These are phyloP conservation scores for Corythoichthys haematopterus DNA, from an alignment of 2,113 vertebrate species.

Conservation along the genomic window DNA sequence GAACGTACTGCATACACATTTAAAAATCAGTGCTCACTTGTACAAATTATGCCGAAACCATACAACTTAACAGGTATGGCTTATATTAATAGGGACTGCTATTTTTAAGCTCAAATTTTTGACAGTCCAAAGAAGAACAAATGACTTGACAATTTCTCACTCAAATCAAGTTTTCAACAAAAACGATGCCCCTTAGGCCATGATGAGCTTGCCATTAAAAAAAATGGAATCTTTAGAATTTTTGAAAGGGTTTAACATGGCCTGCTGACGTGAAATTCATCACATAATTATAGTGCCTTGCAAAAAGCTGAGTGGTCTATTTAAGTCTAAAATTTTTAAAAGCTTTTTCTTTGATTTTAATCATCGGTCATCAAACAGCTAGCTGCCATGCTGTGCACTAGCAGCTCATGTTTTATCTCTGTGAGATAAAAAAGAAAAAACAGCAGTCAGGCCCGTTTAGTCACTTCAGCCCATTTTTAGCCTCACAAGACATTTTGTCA, in stretches of 20 bases:
- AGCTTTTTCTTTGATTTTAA: not conserved
- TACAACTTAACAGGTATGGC: no score
- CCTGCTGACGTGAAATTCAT: not conserved
- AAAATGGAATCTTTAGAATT: not conserved
- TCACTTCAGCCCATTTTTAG: constrained; percentile 37
- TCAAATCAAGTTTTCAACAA: not conserved
- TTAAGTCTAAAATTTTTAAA: not conserved
- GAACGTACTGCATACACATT: no score
- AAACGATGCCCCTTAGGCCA: not conserved
- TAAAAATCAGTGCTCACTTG: no score
- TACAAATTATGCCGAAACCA: no score
- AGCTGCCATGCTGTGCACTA: constrained; percentile 27
- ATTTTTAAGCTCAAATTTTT: no score
- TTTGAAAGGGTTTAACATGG: not conserved
- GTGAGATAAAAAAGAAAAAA: constrained; percentile 27
- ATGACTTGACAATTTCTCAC: not conserved
- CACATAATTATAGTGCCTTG: not conserved
- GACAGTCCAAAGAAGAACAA: no score
- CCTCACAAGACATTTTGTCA: constrained; percentile 42
- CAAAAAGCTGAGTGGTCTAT: not conserved
- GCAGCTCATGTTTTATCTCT: constrained; percentile 40
- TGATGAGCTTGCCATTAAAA: not conserved
- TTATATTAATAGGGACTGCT: no score
- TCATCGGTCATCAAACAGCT: constrained; percentile 13
- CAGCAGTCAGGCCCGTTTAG: constrained; percentile 43